These are phyloP conservation scores for Temnothorax curvispinosus DNA, from an alignment of 1,140 invertebrate genomes.

Conservation along the genomic window DNA sequence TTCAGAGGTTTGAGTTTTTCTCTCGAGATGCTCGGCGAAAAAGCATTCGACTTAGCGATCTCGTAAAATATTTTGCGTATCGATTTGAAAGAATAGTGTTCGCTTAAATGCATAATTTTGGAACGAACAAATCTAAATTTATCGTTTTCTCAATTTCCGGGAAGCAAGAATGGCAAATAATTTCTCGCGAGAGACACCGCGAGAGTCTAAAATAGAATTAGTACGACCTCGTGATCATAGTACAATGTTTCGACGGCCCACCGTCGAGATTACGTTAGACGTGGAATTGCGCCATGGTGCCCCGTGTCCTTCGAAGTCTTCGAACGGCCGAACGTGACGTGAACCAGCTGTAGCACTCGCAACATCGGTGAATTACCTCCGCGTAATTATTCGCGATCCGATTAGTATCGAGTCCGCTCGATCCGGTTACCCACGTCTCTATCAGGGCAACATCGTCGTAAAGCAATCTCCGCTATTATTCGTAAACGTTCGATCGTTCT, in stretches of 20 bases:
- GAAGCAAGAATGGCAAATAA: neutral
- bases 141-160: neutral
- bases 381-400: slow-evolving; percentile 26
- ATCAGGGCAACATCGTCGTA: neutral
- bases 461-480: slow-evolving; percentile 29
- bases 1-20: neutral
- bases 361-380: slow-evolving; percentile 18
- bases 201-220: neutral
- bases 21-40: neutral
- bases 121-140: neutral
- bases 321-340: slow-evolving; percentile 40
- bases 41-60: neutral
- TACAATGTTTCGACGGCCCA: neutral
- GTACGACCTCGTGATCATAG: neutral
- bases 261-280: slow-evolving; percentile 10
- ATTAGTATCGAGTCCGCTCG: slow-evolving; percentile 8
- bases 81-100: neutral
- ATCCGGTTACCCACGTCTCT: neutral
- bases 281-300: slow-evolving; percentile 7
- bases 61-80: neutral
- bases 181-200: neutral
- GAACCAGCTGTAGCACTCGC: neutral
- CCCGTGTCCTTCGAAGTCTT: slow-evolving; percentile 11
- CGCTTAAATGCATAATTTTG: neutral
- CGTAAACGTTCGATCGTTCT: slow-evolving; percentile 60